Base-by-base conservation (phyloP, 2,888 invertebrate genomes). In the Pantelozetes paolii region DNA sequence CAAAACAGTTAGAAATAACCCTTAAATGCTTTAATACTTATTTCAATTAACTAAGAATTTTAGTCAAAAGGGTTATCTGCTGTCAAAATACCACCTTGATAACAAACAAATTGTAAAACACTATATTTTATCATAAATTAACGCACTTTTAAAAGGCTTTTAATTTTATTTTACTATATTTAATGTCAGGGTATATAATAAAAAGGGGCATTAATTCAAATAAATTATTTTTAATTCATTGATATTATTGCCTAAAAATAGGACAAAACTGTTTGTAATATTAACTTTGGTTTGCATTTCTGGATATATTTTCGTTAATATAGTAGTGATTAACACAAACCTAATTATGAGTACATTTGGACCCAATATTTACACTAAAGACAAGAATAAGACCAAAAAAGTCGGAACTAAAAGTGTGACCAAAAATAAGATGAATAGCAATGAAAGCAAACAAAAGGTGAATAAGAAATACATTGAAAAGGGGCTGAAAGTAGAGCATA, bases 261-360 rank as follows among this genome's bases (percentile, higher is more conserved):
- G 67, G 6, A 11, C 23, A n/a, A 23, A 13, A 23, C 15, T 67
- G 23, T 42, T 32, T 8, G 2, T 67, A 67, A 67, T 42, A 1
- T n/a, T 67, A 15, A 13, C 15, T 11, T 18, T 67, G 36, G 42
- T 20, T 42, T 36, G 36, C 67, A 20, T 67, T 1, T 42, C 42
- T 1, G 67, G 40, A 11, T 1, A 42, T 2, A 5, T 67, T 9
- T 67, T 67, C 3, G 8, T n/a, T 3, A 42, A 36, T 2, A 1
- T 40, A 26, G 1, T 67, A 2, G 9, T 67, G 3, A 42, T 67
- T 11, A 67, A 67, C 42, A 9, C 15, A 8, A 42, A 42, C 26
- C 8, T 42, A 40, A 42, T 67, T 42, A 40, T 40, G 23, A 67
- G 32, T 13, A 67, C 42, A 42, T 67, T 67, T 40, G 42, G 36